Base-by-base conservation (phyloP, 2,113 vertebrate species). In the Bos javanicus region DNA sequence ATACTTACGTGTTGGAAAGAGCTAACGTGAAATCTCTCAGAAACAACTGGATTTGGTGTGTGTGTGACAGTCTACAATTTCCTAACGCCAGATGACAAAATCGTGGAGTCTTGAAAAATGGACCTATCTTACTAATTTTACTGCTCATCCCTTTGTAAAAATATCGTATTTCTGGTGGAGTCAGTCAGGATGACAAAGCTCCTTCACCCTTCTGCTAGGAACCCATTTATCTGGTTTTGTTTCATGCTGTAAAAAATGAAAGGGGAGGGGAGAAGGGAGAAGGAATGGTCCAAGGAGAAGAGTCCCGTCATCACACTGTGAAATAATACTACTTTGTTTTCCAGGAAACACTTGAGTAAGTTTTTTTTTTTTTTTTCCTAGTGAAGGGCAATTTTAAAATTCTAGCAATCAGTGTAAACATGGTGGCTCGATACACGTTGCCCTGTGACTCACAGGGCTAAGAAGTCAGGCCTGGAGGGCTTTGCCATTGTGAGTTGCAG, bases 401-500 rank as follows among this genome's bases (percentile, higher is more conserved):
- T 97, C 92, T 90, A 12, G 19, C 94, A 87, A 95, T 97, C 98
- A 90, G 76, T 50, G 54, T 87, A 0, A 95, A 97, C 52, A 12
- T 1, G 78, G 95, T 71, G 54, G 33, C 74, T 96, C 93, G 95
- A 67, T 67, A 62, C 6, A 89, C 62, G 83, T 94, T 91, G 62
- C 80, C 5, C 0, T 88, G 54, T 21, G 94, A 21, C 85, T 96
- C 78, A 17, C 92, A 97, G 84, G 91, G 52, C 56, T 82, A 93
- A 95, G 98, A 98, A 91, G 85, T 97, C 94, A 50, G 59, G 57
- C 85, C 96, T 91, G 91, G 94, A 96, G 48, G 91, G 2, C 82
- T 97, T 96, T 74, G 64, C 91, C 96, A 28, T 3, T 54, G 97
- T 84, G 97, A 97, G 67, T 2, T 81, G 91, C 91, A 90, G 60